A percentile compares a stretch with the other conserved stretches of the same genome.
Conservation (phyloP, 2,113 vertebrate species). For the Tragelaphus buxtoni region DNA sequence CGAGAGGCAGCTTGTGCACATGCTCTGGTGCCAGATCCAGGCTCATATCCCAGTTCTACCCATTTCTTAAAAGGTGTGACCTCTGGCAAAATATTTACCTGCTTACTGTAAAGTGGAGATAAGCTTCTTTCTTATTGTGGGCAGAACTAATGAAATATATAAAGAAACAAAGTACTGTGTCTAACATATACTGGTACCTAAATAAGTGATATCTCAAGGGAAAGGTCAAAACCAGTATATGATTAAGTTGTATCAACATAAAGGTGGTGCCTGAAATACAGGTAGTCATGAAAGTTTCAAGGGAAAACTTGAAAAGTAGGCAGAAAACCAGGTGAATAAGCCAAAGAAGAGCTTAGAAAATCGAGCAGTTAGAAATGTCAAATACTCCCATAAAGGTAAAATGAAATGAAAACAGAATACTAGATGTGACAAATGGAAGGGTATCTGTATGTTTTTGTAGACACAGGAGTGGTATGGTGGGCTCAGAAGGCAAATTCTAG, state of each 20-base stretch:
- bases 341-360: neutral
- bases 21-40: neutral
- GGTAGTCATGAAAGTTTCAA: neutral
- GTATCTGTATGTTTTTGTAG: neutral
- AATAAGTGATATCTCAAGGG: neutral
- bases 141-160: neutral
- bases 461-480: too few relatives aligned
- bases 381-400: neutral
- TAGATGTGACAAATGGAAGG: neutral
- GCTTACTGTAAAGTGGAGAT: neutral
- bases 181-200: neutral
- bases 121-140: neutral
- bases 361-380: neutral
- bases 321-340: slow-evolving; percentile 7
- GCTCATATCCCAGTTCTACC: neutral
- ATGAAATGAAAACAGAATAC: neutral
- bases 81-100: neutral
- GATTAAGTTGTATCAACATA: neutral
- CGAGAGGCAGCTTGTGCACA: neutral
- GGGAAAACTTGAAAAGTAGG: neutral
- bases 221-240: neutral
- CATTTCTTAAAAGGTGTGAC: neutral
- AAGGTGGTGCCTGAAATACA: neutral
- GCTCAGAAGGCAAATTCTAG: neutral
- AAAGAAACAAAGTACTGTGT: neutral